Evolutionary conservation across 2,113 vertebrate species (phyloP), one percentile per base, ranked within the genome.

Genomic region (Ginglymostoma cirratum): DNA sequence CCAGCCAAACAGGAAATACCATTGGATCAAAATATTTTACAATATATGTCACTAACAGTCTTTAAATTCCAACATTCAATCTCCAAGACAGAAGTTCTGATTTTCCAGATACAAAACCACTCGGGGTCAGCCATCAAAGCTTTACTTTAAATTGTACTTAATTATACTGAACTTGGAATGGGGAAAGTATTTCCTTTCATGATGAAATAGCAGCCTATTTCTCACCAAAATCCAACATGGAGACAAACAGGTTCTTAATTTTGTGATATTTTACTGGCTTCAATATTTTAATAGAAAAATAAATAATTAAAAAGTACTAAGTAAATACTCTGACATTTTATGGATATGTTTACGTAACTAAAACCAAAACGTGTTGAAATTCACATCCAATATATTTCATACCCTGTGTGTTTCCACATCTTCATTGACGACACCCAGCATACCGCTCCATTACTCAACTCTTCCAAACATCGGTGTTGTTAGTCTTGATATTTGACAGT

Each of bases 31-130:
- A 61, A n/a, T 92, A 90, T 34, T 90, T 61, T 34, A 61, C 52
- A 61, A 90, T n/a, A 65, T 90, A 30, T 27, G 15, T 92, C 87
- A 92, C 30, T 61, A 61, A 92, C 27, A 92, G 30, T 4, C 55
- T 5, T 92, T 92, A 92, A 92, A 34, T 92, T 92, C 55, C 30
- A 89, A 48, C 24, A 55, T 2, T 30, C 27, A n/a, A 19, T 61
- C 87, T 92, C 27, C 30, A 19, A 65, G n/a, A n/a, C 30, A n/a
- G 27, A n/a, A n/a, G 17, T 61, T 55, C n/a, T 92, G n/a, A 92
- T 92, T 55, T 92, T 92, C 14, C 52, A 65, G 87, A 86, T 86
- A 86, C 87, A 92, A 92, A 76, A 92, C 15, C 55, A 92, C 55
- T 30, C n/a, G 55, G 15, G 55, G 30, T 65, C 87, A 92, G 55